Evolutionary conservation across 2,113 vertebrate genomes (phyloP).

Genomic region (Perccottus glenii): DNA sequence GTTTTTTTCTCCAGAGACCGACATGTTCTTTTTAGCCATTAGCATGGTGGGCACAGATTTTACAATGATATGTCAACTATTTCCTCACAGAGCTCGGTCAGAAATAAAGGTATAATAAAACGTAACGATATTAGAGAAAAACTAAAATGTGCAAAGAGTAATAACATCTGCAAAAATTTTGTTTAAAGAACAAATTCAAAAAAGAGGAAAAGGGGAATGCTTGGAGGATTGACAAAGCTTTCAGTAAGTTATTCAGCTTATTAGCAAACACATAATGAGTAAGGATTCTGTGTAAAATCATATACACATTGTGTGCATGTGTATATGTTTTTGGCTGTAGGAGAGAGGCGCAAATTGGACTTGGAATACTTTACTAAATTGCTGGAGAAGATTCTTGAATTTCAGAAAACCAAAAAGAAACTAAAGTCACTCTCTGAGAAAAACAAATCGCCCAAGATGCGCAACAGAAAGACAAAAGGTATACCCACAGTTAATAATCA

Average conservation of each 20-base stretch:
- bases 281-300: background rate
- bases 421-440: slow-evolving; percentile 48
- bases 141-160: background rate
- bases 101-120: slow-evolving; percentile 91
- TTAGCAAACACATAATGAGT: background rate
- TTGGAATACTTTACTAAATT: slow-evolving; percentile 91
- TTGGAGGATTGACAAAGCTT: slow-evolving; percentile 98
- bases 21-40: slow-evolving; percentile 98
- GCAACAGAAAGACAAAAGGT: slow-evolving; percentile 53
- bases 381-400: slow-evolving; percentile 87
- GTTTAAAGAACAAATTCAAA: slow-evolving; percentile 95
- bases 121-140: background rate
- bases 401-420: slow-evolving; percentile 86
- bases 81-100: slow-evolving; percentile 91
- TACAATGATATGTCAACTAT: slow-evolving; percentile 94
- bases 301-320: background rate
- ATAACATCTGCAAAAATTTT: background rate
- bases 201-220: slow-evolving; percentile 90
- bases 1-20: slow-evolving; percentile 85
- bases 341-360: slow-evolving; percentile 90
- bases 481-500: background rate
- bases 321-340: slow-evolving; percentile 60
- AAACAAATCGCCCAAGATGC: slow-evolving; percentile 29
- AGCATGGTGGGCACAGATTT: slow-evolving; percentile 99
- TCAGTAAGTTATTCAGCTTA: slow-evolving; percentile 83